A percentile compares a stretch with the other conserved stretches of the same genome.
Evolutionary conservation across 2,797 vertebrate species (phyloP).

Genomic region (Lepilemur ruficaudatus): DNA sequence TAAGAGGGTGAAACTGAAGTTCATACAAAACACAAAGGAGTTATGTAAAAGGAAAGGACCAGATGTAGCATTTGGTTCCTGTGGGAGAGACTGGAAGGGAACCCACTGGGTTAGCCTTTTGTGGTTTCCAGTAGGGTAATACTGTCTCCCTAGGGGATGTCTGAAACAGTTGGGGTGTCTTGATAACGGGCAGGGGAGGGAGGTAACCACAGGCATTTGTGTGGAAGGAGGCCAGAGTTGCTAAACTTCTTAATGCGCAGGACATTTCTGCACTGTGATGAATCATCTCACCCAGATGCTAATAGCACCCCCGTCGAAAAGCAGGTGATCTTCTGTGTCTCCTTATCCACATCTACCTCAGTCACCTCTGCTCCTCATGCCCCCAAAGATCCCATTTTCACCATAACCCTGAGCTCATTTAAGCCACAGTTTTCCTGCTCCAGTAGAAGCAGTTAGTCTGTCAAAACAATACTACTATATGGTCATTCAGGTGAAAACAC

Average conservation of each 20-base stretch:
- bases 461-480: not conserved
- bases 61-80: not conserved
- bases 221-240: not conserved
- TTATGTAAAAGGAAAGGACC: not conserved
- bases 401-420: not conserved
- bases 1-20: not conserved
- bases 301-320: not conserved
- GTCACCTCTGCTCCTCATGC: not conserved
- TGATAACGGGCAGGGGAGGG: not conserved
- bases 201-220: not conserved
- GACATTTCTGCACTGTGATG: not conserved
- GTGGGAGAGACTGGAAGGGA: not conserved
- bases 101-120: not conserved
- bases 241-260: not conserved
- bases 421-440: not conserved
- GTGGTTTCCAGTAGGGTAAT: not conserved
- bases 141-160: not conserved
- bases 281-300: not conserved
- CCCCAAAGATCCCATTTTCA: not conserved
- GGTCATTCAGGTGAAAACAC: not conserved
- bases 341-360: not conserved
- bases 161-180: not conserved
- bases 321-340: not conserved
- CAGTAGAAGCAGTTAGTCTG: not conserved
- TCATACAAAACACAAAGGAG: not conserved